Evolutionary conservation across 2,888 invertebrate species (phyloP).

Genomic region (Caprella mutica): DNA sequence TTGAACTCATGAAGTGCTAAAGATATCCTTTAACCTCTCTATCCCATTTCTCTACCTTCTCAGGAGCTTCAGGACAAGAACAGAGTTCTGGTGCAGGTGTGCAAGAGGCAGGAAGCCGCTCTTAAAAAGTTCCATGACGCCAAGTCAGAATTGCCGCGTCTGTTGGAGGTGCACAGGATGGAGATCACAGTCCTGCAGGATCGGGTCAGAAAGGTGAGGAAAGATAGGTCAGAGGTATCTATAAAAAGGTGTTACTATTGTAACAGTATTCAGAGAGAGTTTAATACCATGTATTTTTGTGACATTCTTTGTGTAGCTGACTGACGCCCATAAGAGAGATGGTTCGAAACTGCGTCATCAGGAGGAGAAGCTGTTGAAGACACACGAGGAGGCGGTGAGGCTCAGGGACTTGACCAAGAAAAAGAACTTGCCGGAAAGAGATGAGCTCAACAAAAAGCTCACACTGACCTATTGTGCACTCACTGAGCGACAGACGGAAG

Average conservation of each 20-base stretch:
- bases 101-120: slow-evolving; percentile 30
- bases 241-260: too few species aligned
- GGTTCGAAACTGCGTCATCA: slow-evolving; percentile 11
- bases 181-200: slow-evolving; percentile 31
- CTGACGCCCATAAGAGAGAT: slow-evolving; percentile 18
- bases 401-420: slow-evolving; percentile 21
- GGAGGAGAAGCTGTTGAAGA: slow-evolving; percentile 16
- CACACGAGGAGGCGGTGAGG: slow-evolving; percentile 18
- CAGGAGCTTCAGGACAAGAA: slow-evolving; percentile 32
- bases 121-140: slow-evolving; percentile 27
- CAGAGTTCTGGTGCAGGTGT: slow-evolving; percentile 20
- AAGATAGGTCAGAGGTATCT: too few species aligned
- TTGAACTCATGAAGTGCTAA: too few species aligned
- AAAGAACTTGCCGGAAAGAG: slow-evolving; percentile 25
- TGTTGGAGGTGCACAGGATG: slow-evolving; percentile 28
- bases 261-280: too few species aligned
- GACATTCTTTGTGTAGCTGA: slow-evolving; percentile 15
- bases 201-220: slow-evolving; percentile 23
- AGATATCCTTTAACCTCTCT: too few species aligned
- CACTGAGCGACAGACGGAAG: slow-evolving; percentile 12
- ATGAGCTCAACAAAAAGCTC: slow-evolving; percentile 25
- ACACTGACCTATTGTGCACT: slow-evolving; percentile 12
- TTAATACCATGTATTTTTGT: too few species aligned
- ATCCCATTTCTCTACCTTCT: background rate
- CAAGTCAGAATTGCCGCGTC: slow-evolving; percentile 26